phyloP scores from a whole-genome alignment of 2,797 vertebrate species.

The Macroramphosus scolopax region DNA sequence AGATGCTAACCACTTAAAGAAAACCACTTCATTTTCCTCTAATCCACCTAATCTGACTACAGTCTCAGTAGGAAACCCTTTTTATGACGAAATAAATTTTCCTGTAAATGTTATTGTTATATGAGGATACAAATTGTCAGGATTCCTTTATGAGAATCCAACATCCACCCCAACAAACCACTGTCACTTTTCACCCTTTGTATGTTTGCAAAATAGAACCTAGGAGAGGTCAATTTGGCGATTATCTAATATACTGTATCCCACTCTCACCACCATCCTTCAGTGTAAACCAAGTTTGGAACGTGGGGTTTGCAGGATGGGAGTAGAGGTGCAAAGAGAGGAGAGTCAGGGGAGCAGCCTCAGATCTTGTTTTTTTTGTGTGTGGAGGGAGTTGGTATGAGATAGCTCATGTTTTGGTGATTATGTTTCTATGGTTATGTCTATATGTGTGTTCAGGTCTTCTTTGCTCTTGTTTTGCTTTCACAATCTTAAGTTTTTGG shows the following conservation, averaged over 20 bases:
- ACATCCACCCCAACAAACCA: constrained; percentile 23
- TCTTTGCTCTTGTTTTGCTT: constrained; percentile 49
- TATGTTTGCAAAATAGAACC: constrained; percentile 27
- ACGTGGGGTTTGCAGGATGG: constrained; percentile 24
- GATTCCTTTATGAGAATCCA: constrained; percentile 16
- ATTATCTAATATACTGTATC: constrained; percentile 17
- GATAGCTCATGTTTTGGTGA: constrained; percentile 56
- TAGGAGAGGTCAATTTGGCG: constrained; percentile 21
- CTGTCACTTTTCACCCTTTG: constrained; percentile 22
- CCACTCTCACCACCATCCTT: constrained; percentile 32
- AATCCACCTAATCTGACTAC: constrained; percentile 36
- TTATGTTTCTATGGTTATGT: constrained; percentile 30
- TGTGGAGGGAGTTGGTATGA: constrained; percentile 52
- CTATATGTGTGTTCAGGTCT: constrained; percentile 17
- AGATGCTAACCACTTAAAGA: constrained; percentile 28
- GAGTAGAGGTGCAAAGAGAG: constrained; percentile 44
- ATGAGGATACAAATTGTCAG: constrained; percentile 31
- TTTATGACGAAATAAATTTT: constrained; percentile 22
- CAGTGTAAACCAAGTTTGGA: constrained; percentile 33
- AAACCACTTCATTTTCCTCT: constrained; percentile 47
- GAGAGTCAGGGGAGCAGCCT: constrained; percentile 84
- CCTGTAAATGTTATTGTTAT: constrained; percentile 16
- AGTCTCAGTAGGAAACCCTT: constrained; percentile 33
- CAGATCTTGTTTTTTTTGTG: constrained; percentile 65
- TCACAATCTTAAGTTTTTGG: constrained; percentile 36